phyloP scores from a whole-genome alignment of 2,113 vertebrate species.

The Agapornis roseicollis region DNA sequence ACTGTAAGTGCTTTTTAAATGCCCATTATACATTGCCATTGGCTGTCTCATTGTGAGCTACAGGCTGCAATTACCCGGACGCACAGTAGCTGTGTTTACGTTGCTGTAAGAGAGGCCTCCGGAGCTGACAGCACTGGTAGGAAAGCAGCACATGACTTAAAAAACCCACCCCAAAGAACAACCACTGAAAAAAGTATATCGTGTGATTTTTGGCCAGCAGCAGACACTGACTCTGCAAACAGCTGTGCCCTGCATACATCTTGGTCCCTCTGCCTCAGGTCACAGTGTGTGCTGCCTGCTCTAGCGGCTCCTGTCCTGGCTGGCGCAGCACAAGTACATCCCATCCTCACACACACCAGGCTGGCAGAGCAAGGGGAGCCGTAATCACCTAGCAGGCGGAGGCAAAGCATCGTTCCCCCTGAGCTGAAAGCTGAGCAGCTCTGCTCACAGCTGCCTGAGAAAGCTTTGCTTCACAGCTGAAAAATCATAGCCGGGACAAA shows the following conservation, averaged over 20 bases:
- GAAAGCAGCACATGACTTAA: background rate
- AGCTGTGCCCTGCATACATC: background rate
- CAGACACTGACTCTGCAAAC: background rate
- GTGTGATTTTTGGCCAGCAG: background rate
- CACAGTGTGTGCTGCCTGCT: accelerated
- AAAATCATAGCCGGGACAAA: background rate
- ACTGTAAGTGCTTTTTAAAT: slow-evolving; percentile 29
- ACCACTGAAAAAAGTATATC: background rate
- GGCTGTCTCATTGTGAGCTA: background rate
- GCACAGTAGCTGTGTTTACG: slow-evolving; percentile 24
- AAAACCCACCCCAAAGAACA: background rate
- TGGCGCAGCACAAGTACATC: accelerated
- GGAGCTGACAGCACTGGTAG: background rate
- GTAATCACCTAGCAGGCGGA: accelerated
- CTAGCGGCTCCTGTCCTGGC: background rate
- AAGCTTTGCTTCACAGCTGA: background rate
- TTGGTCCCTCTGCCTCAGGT: background rate
- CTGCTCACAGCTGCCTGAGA: background rate
- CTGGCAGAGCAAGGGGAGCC: background rate
- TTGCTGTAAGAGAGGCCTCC: background rate
- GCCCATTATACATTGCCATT: slow-evolving; percentile 2
- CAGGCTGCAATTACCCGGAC: background rate
- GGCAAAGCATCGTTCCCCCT: accelerated
- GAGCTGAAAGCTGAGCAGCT: background rate
- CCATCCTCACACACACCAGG: accelerated